These are phyloP conservation scores for Cetoscarus ocellatus DNA, from an alignment of 2,797 vertebrate species.

Conservation along the genomic window DNA sequence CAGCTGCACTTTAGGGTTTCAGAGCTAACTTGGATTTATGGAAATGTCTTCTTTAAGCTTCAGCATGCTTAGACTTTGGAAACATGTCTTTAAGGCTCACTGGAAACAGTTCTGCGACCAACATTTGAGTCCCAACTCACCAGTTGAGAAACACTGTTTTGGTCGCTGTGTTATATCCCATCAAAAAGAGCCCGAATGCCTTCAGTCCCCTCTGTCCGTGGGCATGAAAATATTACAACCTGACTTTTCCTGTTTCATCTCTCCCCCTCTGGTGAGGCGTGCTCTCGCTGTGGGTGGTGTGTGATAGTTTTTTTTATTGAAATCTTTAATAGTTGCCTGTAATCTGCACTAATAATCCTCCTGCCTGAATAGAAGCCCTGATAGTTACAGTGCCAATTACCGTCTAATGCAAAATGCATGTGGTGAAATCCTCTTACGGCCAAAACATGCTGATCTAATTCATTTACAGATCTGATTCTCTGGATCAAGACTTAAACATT, in stretches of 20 bases:
- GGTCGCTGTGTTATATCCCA: no score
- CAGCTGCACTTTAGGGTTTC: no score
- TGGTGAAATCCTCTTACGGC: slow-evolving; percentile 76
- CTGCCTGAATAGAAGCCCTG: slow-evolving; percentile 53
- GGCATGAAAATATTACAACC: no score
- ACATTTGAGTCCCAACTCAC: no score
- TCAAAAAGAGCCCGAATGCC: no score
- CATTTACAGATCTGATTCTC: slow-evolving; percentile 75
- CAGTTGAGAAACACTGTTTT: slow-evolving; percentile 9
- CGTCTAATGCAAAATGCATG: slow-evolving; percentile 69
- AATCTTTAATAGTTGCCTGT: slow-evolving; percentile 56
- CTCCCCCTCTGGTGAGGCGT: slow-evolving; percentile 19
- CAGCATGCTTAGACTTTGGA: no score
- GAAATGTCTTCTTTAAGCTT: no score
- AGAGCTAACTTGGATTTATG: no score
- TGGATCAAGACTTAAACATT: slow-evolving; percentile 67
- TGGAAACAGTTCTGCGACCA: no score
- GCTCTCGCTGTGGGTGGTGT: slow-evolving; percentile 35
- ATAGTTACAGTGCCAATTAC: slow-evolving; percentile 71
- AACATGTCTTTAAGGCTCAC: no score
- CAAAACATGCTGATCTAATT: slow-evolving; percentile 80
- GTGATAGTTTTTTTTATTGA: slow-evolving; percentile 15
- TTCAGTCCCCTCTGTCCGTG: no score
- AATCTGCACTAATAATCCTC: slow-evolving; percentile 73
- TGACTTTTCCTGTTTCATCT: slow-evolving; percentile 11